These are phyloP conservation scores for Mirza zaza DNA, from an alignment of 2,113 vertebrate species.

Conservation along the genomic window DNA sequence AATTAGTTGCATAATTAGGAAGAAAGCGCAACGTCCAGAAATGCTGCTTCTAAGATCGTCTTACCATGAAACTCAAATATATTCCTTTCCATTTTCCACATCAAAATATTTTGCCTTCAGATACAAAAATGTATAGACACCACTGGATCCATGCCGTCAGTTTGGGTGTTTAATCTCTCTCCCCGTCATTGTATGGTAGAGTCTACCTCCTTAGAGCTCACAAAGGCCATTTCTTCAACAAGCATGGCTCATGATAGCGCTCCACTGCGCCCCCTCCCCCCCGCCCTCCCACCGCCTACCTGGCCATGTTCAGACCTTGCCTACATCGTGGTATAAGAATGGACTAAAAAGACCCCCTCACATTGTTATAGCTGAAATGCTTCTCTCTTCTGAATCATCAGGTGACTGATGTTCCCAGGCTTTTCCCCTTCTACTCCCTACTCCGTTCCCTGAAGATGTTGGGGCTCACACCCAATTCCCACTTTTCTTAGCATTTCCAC, in stretches of 20 bases:
- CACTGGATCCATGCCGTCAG: background rate
- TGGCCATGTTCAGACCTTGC: background rate
- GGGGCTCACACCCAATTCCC: background rate
- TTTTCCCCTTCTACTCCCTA: background rate
- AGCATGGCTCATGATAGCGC: background rate
- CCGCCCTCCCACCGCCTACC: no score
- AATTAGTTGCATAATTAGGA: background rate
- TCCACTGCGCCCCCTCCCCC: no score
- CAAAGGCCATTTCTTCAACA: background rate
- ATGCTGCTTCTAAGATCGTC: background rate
- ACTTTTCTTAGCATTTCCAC: conserved; percentile 23
- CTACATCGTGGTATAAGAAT: background rate
- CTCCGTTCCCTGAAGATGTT: background rate
- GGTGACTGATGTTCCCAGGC: background rate
- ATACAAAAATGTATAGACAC: background rate
- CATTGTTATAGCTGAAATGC: background rate
- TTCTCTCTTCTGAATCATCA: background rate
- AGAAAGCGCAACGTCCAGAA: background rate
- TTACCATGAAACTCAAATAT: background rate
- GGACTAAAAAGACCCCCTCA: background rate
- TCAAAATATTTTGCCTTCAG: background rate
- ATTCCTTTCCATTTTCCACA: background rate
- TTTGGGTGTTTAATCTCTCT: background rate
- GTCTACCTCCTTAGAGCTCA: background rate
- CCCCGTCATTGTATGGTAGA: background rate